phyloP scores from a whole-genome alignment of 2,888 invertebrate species.

The Trileptium ribeirensis region DNA sequence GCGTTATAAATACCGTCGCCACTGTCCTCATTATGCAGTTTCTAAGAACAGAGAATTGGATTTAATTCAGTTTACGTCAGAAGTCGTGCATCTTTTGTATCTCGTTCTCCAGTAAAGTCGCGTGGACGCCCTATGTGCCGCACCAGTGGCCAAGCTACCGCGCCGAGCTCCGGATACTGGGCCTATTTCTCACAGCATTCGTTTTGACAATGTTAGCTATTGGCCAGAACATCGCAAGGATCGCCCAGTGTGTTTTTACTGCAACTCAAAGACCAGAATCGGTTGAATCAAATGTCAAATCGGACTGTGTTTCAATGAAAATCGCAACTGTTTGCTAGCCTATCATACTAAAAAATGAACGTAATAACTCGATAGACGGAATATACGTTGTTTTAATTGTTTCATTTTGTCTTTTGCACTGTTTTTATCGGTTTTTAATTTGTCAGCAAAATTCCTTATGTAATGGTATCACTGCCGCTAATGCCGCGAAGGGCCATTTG shows the following conservation, averaged over 20 bases:
- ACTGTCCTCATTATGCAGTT: not conserved
- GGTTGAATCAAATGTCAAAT: not conserved
- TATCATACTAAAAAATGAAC: no score
- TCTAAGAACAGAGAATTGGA: not conserved
- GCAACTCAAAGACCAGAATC: not conserved
- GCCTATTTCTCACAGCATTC: not conserved
- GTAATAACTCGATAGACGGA: no score
- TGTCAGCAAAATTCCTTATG: no score
- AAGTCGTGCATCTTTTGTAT: not conserved
- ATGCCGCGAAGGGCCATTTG: no score
- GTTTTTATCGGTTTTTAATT: no score
- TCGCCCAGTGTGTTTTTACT: no score
- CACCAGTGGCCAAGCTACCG: not conserved
- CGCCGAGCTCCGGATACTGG: not conserved
- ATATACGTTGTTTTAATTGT: no score
- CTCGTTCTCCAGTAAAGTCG: not conserved
- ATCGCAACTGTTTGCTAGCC: no score
- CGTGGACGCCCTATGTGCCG: not conserved
- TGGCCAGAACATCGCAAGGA: not conserved
- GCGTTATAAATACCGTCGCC: slow-evolving; percentile 1
- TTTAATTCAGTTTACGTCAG: not conserved
- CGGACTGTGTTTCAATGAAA: slow-evolving; percentile 1
- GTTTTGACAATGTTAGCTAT: not conserved
- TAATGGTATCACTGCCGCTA: no score
- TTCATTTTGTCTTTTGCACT: no score